Conservation (phyloP, 2,113 vertebrate species). For the Oreochromis niloticus region DNA sequence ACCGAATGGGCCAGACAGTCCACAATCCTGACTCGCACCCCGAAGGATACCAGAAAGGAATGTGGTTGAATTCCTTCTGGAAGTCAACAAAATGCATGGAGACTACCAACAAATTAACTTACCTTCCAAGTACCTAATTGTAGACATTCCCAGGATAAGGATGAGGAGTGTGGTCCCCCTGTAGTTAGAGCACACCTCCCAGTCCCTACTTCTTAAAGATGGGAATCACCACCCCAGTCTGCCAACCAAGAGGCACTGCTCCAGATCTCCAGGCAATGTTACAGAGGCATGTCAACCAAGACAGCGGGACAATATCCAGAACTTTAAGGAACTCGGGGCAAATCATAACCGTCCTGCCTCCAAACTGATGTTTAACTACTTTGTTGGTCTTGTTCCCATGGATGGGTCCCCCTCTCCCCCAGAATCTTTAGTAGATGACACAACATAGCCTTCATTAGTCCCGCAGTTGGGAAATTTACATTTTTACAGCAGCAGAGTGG, state of each 20-base stretch:
- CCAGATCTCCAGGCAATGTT: not conserved
- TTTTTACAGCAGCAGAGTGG: not conserved
- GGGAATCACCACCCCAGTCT: not conserved
- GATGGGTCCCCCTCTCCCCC: rapidly evolving
- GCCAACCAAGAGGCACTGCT: not conserved
- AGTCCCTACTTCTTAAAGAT: not conserved
- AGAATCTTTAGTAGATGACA: not conserved
- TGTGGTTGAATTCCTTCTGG: not conserved
- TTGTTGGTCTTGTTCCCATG: not conserved
- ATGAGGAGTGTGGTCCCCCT: not conserved
- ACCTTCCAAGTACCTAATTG: not conserved
- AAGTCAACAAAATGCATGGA: not conserved
- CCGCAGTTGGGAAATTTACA: not conserved
- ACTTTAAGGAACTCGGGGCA: not conserved
- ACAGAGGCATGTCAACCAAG: not conserved
- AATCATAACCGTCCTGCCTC: not conserved
- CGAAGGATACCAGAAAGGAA: not conserved
- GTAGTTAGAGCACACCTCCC: not conserved
- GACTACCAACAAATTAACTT: not conserved
- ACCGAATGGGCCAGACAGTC: not conserved
- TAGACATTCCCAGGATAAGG: not conserved
- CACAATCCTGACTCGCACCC: not conserved
- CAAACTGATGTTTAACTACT: no score
- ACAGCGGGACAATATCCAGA: not conserved
- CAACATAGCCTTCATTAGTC: not conserved